Base-by-base conservation (phyloP, 2,797 vertebrate genomes). In the Chanos chanos region DNA sequence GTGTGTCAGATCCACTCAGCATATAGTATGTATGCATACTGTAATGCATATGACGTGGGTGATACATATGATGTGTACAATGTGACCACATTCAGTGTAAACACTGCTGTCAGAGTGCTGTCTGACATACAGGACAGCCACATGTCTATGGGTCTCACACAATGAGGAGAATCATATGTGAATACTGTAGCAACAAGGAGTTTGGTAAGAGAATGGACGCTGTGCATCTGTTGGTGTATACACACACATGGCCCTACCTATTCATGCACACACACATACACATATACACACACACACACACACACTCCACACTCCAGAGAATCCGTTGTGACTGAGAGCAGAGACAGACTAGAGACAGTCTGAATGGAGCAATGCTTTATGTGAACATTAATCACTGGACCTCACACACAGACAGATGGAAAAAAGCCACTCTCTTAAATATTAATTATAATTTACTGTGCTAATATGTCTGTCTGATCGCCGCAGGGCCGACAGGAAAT, bases 361-460 rank as follows among this genome's bases (percentile, higher is more conserved):
- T 43, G 54, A 54, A 60, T 62, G 7, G 37, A 64, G 54, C 28
- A 61, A 7, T 24, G 28, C 18, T 33, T 7, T 9, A 41, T 22
- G 52, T 24, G 21, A 47, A 24, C 40, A 61, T 71, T 82, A 80
- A 79, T 84, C 70, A 62, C 44, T 45, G 59, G 74, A 66, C 53
- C 50, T 73, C 52, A 61, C 43, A 37, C 56, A 48, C 24, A 54
- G 72, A 84, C 74, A 77, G 85, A 84, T 70, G 71, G 78, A 76
- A 56, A 59, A 71, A 78, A 76, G 76, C 71, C 55, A 21, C 61
- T 40, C 58, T 78, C 73, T 77, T 81, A 79, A 77, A 85, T 84
- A 83, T 83, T 73, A 79, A 86, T 83, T 77, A 74, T 70, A 79
- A 74, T 77, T 61, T 76, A 71, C 70, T 53, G 61, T 77, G 83